Base-by-base conservation (phyloP, 1,140 invertebrate species). In the Diorhabda elongata region DNA sequence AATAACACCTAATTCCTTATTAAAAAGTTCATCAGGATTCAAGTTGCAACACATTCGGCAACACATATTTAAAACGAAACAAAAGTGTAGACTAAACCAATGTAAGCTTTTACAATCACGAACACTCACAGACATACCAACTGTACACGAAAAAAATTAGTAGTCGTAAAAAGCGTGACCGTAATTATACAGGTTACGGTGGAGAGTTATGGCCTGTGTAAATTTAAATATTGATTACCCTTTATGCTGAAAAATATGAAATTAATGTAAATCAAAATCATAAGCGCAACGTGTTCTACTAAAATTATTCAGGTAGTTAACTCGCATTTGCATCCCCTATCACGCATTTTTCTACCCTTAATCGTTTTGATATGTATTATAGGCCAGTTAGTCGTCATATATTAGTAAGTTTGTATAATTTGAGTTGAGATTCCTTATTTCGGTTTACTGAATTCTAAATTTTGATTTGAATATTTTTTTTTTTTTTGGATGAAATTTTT, bases 231-330 rank as follows among this genome's bases (percentile, higher is more conserved):
- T 78, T 73, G 77, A 78, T 76, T 74, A 77, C 71, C 75, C 74
- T 78, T 77, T 77, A 76, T 76, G 73, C 72, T 80, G 79, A 80
- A 80, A 79, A 80, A 80, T 79, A 80, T 77, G 79, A 77, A 80
- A 80, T 80, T 79, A 80, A 80, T 80, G 79, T 78, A 80, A 80
- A 80, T 80, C 77, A 78, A 80, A 80, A 80, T 80, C 79, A 80
- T 73, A 78, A 80, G 79, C 79, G 79, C 79, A 75, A 80, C 79
- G 76, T 80, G 78, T 80, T 77, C 78, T 69, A 71, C 75, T 76
- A 74, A 79, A 80, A 80, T 80, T 80, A 80, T 80, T 79, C 79
- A 76, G 77, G 78, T 80, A 77, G 77, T 79, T 77, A 77, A 73
- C 65, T 71, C 75, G 68, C 75, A 80, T 80, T 80, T 80, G 79